Conservation (phyloP, 37 sponge, comb jelly and placozoan species). For the Aplysina aerophoba region DNA sequence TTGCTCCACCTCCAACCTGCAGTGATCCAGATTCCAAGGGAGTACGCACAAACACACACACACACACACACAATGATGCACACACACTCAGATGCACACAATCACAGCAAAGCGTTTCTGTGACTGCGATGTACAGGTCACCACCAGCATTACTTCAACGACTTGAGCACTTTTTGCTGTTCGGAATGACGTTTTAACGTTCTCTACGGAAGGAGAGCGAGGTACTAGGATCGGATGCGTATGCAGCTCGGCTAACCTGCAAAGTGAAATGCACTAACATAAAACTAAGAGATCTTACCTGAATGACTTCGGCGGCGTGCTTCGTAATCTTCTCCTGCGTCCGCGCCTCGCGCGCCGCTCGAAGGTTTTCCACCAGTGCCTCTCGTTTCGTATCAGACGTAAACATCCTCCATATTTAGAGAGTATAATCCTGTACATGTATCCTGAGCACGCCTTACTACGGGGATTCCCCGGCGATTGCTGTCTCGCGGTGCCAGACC, state of each 20-base stretch:
- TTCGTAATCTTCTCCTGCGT: not conserved
- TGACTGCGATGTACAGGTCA: not conserved
- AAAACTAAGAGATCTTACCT: not conserved
- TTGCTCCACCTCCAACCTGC: conserved; percentile 31
- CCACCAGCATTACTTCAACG: not conserved
- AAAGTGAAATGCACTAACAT: no score
- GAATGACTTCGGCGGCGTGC: not conserved
- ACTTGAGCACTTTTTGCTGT: not conserved
- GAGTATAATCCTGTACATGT: not conserved
- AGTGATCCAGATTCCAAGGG: not conserved
- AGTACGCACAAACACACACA: not conserved
- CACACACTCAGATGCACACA: not conserved
- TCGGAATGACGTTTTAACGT: not conserved
- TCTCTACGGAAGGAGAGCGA: not conserved
- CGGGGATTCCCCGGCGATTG: no score
- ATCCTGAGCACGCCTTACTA: no score
- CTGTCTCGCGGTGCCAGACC: no score
- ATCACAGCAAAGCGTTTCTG: not conserved
- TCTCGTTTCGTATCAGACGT: not conserved
- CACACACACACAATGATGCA: not conserved
- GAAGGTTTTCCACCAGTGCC: conserved; percentile 6
- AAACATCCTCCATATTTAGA: not conserved
- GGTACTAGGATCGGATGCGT: not conserved
- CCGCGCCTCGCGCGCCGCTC: conserved; percentile 6
- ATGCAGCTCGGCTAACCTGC: not conserved